Conservation (phyloP, 2,797 vertebrate genomes). For the Sebastes cheni region DNA sequence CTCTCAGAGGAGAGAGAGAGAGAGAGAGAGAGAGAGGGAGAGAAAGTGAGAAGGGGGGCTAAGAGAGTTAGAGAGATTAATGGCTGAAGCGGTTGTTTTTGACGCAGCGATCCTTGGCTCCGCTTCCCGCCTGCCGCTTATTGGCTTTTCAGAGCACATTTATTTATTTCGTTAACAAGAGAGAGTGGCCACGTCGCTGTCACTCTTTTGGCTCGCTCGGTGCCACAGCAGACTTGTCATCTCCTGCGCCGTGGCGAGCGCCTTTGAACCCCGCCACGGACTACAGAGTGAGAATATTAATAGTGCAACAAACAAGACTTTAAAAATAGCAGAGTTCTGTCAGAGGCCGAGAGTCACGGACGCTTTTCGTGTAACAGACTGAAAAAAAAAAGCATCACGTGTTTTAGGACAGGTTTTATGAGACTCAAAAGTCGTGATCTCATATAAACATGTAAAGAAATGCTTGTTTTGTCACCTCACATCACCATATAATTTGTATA, state of each 20-base stretch:
- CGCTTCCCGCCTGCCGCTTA: slow-evolving; percentile 76
- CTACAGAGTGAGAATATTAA: slow-evolving; percentile 73
- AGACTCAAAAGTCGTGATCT: not conserved
- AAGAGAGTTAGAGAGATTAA: slow-evolving; percentile 80
- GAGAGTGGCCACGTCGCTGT: slow-evolving; percentile 74
- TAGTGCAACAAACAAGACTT: slow-evolving; percentile 71
- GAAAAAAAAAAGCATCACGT: slow-evolving; percentile 10
- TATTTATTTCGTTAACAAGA: slow-evolving; percentile 84
- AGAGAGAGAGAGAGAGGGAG: slow-evolving; percentile 58
- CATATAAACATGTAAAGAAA: not conserved
- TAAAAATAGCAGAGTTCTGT: slow-evolving; percentile 70
- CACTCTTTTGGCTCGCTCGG: slow-evolving; percentile 74
- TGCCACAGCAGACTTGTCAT: slow-evolving; percentile 77
- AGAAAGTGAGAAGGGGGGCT: slow-evolving; percentile 48
- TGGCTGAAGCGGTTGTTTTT: slow-evolving; percentile 80
- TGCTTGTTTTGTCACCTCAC: not conserved
- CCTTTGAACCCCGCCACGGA: slow-evolving; percentile 75
- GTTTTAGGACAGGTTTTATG: slow-evolving; percentile 27
- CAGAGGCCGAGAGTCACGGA: slow-evolving; percentile 57
- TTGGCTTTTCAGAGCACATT: slow-evolving; percentile 84
- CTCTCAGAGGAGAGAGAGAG: slow-evolving; percentile 76
- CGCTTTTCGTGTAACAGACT: slow-evolving; percentile 38
- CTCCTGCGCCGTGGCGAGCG: slow-evolving; percentile 63
- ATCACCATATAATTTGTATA: not conserved
- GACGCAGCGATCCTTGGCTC: slow-evolving; percentile 80